phyloP scores from a whole-genome alignment of 2,888 invertebrate species.

The Biston stratarius region DNA sequence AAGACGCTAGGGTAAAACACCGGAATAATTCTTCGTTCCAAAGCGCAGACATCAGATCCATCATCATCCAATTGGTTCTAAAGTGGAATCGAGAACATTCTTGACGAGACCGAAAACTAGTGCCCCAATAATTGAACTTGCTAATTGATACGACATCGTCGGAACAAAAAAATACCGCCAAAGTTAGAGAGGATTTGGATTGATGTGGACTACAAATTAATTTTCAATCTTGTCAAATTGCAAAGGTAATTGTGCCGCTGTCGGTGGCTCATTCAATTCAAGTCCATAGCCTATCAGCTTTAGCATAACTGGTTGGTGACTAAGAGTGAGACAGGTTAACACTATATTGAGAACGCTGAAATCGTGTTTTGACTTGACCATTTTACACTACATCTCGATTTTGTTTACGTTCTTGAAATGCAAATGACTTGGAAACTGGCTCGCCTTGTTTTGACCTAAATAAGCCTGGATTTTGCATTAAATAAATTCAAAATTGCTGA shows the following conservation, averaged over 20 bases:
- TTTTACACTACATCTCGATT: conserved; percentile 36
- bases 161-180: conserved; percentile 12
- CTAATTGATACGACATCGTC: conserved; percentile 7
- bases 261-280: conserved; percentile 34
- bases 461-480: conserved; percentile 18
- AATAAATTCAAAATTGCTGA: conserved; percentile 10
- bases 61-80: not conserved
- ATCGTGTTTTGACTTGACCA: conserved; percentile 42
- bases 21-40: too few species aligned
- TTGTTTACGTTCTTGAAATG: conserved; percentile 46
- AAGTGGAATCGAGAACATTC: not conserved
- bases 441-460: conserved; percentile 34
- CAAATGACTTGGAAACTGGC: conserved; percentile 22
- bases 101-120: conserved; percentile 1
- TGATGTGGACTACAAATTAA: conserved; percentile 31
- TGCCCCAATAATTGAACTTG: conserved; percentile 13
- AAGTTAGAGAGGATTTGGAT: conserved; percentile 15
- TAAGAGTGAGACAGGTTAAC: conserved; percentile 47
- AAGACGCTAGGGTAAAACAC: too few species aligned
- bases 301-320: conserved; percentile 49
- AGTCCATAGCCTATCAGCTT: conserved; percentile 35
- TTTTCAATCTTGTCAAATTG: conserved; percentile 36
- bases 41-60: too few species aligned
- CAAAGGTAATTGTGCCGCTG: conserved; percentile 34
- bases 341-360: conserved; percentile 52